Percentiles rank a stretch among this genome's conserved stretches.
Evolutionary conservation across 2,888 invertebrate genomes (phyloP).

Genomic region (Lochmaea crataegi): DNA sequence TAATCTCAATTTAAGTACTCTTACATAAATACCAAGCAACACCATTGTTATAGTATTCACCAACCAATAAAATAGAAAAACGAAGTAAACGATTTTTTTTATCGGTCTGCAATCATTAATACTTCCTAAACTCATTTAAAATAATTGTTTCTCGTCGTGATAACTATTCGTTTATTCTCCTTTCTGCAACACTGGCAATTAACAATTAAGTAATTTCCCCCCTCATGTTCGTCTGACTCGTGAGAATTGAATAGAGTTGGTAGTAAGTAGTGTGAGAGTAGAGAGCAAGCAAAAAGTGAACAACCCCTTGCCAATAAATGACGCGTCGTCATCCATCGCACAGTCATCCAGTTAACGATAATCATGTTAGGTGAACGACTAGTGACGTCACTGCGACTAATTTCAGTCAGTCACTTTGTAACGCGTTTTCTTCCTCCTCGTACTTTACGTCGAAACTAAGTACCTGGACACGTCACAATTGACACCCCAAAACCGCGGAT

Average conservation of each 20-base stretch:
- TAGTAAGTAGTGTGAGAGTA: neutral
- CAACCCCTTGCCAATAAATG: slow-evolving; percentile 13
- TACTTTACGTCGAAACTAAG: no score
- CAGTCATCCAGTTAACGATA: slow-evolving; percentile 23
- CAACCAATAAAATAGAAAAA: no score
- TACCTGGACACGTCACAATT: no score
- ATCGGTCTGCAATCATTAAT: no score
- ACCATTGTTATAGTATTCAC: no score
- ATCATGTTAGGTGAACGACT: slow-evolving; percentile 17
- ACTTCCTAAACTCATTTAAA: neutral
- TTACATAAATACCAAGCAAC: no score
- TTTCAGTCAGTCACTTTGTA: slow-evolving; percentile 1
- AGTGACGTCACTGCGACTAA: slow-evolving; percentile 13
- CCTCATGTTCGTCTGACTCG: neutral
- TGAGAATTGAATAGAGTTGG: slow-evolving; percentile 5
- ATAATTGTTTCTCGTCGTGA: neutral
- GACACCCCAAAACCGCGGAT: no score
- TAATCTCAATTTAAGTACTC: no score
- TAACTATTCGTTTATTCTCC: neutral
- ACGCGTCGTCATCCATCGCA: slow-evolving; percentile 15
- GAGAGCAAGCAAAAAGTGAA: slow-evolving; percentile 13
- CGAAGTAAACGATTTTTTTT: no score
- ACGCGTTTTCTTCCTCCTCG: no score
- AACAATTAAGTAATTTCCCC: slow-evolving; percentile 6
- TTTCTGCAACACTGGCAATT: neutral